Evolutionary conservation across 2,113 vertebrate genomes (phyloP).

Genomic region (Lagenorhynchus albirostris): DNA sequence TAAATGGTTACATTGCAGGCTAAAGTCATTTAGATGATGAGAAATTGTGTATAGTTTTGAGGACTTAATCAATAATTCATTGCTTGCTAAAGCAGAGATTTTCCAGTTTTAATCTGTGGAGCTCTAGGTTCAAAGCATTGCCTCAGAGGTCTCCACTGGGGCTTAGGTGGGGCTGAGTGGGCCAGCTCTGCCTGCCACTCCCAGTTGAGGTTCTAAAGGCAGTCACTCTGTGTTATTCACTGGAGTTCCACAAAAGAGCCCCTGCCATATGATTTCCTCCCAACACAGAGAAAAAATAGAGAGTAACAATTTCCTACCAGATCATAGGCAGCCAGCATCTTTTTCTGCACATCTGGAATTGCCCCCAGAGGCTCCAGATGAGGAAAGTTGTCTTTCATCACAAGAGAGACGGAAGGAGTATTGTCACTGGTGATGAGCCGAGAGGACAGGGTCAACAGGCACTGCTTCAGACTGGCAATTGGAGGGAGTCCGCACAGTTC

Average conservation of each 20-base stretch:
- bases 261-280: background rate
- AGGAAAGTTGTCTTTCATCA: slow-evolving; percentile 91
- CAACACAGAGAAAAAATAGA: background rate
- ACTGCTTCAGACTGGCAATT: slow-evolving; percentile 96
- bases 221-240: background rate
- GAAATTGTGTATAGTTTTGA: background rate
- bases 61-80: background rate
- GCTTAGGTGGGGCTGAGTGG: background rate
- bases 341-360: slow-evolving; percentile 90
- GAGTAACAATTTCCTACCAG: slow-evolving; percentile 81
- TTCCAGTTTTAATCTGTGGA: background rate
- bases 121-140: background rate
- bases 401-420: slow-evolving; percentile 86
- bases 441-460: slow-evolving; percentile 93
- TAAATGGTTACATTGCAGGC: background rate
- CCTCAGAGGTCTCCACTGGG: background rate
- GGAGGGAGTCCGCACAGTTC: slow-evolving; percentile 97
- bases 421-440: slow-evolving; percentile 89
- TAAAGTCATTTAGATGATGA: background rate
- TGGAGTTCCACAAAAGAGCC: background rate
- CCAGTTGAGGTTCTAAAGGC: background rate
- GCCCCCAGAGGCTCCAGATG: slow-evolving; percentile 89
- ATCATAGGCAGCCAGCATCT: slow-evolving; percentile 92
- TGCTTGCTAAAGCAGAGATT: background rate
- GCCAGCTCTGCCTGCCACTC: background rate